phyloP scores from a whole-genome alignment of 2,888 invertebrate species.

The Netelia virgata region DNA sequence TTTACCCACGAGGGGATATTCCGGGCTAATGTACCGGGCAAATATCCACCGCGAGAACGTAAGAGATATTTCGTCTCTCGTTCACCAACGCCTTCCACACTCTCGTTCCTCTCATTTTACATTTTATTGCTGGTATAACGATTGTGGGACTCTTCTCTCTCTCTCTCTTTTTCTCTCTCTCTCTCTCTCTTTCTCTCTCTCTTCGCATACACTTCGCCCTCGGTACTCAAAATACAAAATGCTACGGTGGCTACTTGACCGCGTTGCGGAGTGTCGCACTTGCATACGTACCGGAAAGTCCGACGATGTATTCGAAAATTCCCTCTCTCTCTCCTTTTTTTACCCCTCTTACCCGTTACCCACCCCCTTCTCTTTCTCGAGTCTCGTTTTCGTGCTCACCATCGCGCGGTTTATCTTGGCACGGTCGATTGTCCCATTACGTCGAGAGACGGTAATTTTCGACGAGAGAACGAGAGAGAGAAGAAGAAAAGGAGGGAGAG shows the following conservation, averaged over 20 bases:
- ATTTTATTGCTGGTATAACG: conserved; percentile 69
- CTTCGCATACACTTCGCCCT: conserved; percentile 11
- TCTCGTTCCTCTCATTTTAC: conserved; percentile 26
- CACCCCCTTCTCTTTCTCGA: conserved; percentile 12
- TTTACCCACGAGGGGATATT: conserved; percentile 64
- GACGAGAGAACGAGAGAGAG: conserved; percentile 19
- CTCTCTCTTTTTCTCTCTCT: neutral
- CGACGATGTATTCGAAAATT: neutral
- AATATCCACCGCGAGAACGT: conserved; percentile 16
- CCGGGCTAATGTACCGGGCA: conserved; percentile 72
- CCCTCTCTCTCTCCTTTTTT: conserved; percentile 8
- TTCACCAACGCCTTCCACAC: neutral
- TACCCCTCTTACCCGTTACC: neutral
- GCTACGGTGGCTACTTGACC: conserved; percentile 27
- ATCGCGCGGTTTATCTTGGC: conserved; percentile 60
- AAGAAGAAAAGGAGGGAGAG: conserved; percentile 1
- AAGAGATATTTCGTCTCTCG: conserved; percentile 3
- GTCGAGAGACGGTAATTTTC: conserved; percentile 48
- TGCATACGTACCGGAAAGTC: neutral
- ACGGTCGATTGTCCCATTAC: conserved; percentile 61
- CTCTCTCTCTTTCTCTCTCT: no score
- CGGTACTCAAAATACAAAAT: conserved; percentile 49
- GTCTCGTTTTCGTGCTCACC: conserved; percentile 32
- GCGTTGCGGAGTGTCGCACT: conserved; percentile 15
- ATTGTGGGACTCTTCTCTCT: conserved; percentile 5